These are phyloP conservation scores for Sebastes cheni DNA, from an alignment of 2,797 vertebrate genomes.

Conservation along the genomic window DNA sequence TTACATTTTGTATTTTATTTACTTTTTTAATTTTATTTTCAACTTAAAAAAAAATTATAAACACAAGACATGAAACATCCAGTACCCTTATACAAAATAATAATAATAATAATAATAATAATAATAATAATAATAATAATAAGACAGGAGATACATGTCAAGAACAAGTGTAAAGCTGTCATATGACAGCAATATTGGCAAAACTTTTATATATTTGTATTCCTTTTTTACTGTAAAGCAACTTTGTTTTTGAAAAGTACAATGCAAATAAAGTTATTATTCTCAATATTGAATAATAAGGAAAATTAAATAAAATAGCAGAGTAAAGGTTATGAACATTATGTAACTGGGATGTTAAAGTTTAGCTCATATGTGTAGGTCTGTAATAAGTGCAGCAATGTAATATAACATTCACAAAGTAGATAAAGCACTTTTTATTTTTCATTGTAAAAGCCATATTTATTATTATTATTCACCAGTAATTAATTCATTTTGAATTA, in stretches of 20 bases:
- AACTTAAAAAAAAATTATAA: too few species aligned
- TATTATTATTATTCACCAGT: neutral
- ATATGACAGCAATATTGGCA: too few species aligned
- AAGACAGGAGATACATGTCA: too few species aligned
- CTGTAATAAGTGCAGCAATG: neutral
- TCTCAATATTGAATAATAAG: neutral
- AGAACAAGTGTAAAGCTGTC: too few species aligned
- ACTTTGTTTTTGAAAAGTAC: neutral
- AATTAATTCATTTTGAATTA: neutral
- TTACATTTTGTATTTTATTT: neutral
- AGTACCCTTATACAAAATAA: too few species aligned
- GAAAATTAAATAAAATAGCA: neutral
- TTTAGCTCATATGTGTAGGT: neutral
- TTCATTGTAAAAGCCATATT: neutral
- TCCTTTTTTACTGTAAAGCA: neutral
- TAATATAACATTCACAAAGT: neutral
- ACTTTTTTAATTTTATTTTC: neutral
- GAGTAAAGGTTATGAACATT: neutral
- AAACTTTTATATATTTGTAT: neutral
- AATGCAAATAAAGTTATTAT: neutral
- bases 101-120: too few species aligned
- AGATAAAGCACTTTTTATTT: neutral
- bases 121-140: too few species aligned
- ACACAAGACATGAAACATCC: too few species aligned
- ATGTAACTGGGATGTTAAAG: neutral